Conservation (phyloP, 2,888 invertebrate genomes). For the Mesorhabditis spiculigera region DNA sequence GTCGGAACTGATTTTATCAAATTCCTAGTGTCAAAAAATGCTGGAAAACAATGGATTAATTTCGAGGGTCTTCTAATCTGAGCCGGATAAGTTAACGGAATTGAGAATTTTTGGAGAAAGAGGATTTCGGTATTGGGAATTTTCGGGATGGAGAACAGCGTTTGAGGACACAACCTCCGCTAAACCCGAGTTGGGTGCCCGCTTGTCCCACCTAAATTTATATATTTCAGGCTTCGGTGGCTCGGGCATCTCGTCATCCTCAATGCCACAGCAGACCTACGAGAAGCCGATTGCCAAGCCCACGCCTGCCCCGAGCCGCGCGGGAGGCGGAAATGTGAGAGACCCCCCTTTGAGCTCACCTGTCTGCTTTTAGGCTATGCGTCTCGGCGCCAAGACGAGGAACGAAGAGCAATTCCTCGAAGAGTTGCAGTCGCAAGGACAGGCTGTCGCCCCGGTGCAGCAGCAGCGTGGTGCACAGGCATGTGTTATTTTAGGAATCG, state of each 20-base stretch:
- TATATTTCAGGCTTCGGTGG: constrained; percentile 9
- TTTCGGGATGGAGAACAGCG: too few relatives aligned
- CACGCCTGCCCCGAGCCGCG: constrained; percentile 19
- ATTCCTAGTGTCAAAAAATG: too few relatives aligned
- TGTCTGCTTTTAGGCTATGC: constrained; percentile 71
- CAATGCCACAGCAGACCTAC: constrained; percentile 26
- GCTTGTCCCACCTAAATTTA: background rate
- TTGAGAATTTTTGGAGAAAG: too few relatives aligned
- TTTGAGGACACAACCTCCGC: too few relatives aligned
- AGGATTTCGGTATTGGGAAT: too few relatives aligned
- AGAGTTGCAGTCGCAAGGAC: constrained; percentile 90
- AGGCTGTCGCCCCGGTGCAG: constrained; percentile 62
- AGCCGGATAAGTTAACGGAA: too few relatives aligned
- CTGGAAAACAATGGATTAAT: background rate
- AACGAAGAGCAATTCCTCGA: constrained; percentile 95
- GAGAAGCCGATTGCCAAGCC: constrained; percentile 14
- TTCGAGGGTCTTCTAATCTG: too few relatives aligned
- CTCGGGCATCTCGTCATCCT: constrained; percentile 35
- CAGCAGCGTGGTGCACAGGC: constrained; percentile 11
- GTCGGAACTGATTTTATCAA: too few relatives aligned
- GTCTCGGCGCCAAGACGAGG: constrained; percentile 83
- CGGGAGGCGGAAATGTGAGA: constrained; percentile 33
- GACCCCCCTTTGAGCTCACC: too few relatives aligned
- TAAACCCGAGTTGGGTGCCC: too few relatives aligned
- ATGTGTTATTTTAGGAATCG: background rate